Evolutionary conservation across 2,113 vertebrate genomes (phyloP).

Genomic region (Leiothrix lutea): DNA sequence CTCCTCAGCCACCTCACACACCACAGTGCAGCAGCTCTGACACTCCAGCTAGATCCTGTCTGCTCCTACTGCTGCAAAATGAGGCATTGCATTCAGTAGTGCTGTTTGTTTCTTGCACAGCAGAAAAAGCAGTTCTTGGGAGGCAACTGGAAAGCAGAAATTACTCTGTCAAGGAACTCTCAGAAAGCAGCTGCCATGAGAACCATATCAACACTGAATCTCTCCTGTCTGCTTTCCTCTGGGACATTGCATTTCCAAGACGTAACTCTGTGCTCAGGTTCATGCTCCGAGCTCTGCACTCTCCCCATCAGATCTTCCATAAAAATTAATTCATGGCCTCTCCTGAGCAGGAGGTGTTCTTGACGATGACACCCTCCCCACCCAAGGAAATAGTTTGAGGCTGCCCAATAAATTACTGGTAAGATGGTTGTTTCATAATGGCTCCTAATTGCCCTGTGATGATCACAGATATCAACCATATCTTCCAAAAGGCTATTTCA

Average conservation of each 20-base stretch:
- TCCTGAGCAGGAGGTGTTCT: background rate
- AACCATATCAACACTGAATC: background rate
- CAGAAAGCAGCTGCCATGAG: background rate
- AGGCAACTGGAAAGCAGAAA: background rate
- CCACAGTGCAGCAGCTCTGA: background rate
- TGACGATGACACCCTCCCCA: background rate
- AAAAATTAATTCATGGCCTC: background rate
- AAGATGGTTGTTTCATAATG: background rate
- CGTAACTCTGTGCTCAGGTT: background rate
- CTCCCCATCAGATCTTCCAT: background rate
- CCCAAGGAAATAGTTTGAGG: background rate
- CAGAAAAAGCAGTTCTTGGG: background rate
- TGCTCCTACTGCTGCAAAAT: background rate
- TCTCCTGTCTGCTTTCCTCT: background rate
- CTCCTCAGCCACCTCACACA: background rate
- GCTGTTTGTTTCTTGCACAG: background rate
- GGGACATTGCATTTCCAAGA: background rate
- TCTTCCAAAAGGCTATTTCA: conserved; percentile 50
- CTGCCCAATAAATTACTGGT: background rate
- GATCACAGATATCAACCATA: conserved; percentile 56
- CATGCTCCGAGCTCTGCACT: background rate
- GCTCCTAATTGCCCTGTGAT: conserved; percentile 31
- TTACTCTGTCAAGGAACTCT: background rate
- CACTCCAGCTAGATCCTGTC: background rate
- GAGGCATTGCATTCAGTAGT: background rate